These are phyloP conservation scores for Megaceryle maxima DNA, from an alignment of 2,113 vertebrate genomes.

Conservation along the genomic window DNA sequence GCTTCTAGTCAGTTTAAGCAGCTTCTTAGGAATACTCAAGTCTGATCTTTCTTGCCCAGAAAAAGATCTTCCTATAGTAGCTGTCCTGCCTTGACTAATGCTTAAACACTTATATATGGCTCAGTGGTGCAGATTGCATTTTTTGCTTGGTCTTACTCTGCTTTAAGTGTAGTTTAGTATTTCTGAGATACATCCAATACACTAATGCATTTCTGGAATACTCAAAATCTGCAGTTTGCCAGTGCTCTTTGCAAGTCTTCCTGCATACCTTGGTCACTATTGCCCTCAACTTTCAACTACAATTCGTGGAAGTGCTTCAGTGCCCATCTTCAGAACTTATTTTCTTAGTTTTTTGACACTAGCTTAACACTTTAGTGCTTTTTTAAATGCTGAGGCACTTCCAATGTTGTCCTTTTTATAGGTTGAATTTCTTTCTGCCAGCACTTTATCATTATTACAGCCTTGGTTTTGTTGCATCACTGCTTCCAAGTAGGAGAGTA, in stretches of 20 bases:
- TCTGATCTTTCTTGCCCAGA: background rate
- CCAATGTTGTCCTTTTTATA: background rate
- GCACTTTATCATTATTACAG: background rate
- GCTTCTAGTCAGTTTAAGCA: background rate
- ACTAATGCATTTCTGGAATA: background rate
- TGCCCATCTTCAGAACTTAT: background rate
- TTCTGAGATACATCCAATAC: background rate
- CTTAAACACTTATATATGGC: fast-evolving
- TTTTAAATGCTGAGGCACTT: background rate
- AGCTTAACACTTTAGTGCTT: background rate
- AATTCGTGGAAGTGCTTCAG: background rate
- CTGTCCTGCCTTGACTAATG: background rate
- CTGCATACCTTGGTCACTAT: background rate
- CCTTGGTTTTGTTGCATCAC: background rate
- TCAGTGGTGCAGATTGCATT: background rate
- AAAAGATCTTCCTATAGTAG: background rate
- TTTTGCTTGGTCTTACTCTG: background rate
- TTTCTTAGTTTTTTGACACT: background rate
- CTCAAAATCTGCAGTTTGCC: background rate
- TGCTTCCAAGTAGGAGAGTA: background rate
- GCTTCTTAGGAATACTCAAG: background rate
- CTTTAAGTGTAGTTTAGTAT: background rate
- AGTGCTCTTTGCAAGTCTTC: background rate
- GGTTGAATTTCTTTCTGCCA: background rate
- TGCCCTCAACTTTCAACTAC: background rate